Conservation (phyloP, 2,797 vertebrate species). For the Enteromius unitaeniatus region DNA sequence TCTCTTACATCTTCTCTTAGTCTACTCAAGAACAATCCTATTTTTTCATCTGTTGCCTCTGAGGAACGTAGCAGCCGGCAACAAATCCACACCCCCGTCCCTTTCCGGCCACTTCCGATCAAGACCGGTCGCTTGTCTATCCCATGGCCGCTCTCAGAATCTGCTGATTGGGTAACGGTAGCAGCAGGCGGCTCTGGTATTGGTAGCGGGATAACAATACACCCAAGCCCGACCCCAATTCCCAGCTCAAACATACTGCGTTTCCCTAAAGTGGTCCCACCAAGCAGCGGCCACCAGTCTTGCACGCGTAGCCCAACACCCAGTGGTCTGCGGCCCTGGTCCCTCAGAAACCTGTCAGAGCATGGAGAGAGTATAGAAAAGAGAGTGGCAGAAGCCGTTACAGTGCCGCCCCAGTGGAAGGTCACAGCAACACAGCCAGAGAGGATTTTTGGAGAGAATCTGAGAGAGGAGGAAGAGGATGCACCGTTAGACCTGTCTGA, state of each 20-base stretch:
- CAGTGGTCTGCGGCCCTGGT: neutral
- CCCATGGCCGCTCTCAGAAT: slow-evolving; percentile 70
- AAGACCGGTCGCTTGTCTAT: slow-evolving; percentile 61
- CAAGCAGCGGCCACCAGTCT: slow-evolving; percentile 48
- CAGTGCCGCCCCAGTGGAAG: neutral
- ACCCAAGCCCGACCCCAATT: slow-evolving; percentile 45
- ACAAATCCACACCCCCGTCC: slow-evolving; percentile 69
- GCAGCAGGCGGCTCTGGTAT: slow-evolving; percentile 29
- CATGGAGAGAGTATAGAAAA: slow-evolving; percentile 46
- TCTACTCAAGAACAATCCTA: slow-evolving; percentile 48
- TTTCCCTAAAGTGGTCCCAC: slow-evolving; percentile 63
- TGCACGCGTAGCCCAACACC: slow-evolving; percentile 14
- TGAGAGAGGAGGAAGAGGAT: slow-evolving; percentile 62
- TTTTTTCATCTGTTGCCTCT: slow-evolving; percentile 44
- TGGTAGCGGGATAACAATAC: slow-evolving; percentile 41
- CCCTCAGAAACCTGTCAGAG: slow-evolving; percentile 58
- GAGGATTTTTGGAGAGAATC: slow-evolving; percentile 60
- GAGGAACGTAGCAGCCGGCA: slow-evolving; percentile 65
- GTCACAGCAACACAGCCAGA: slow-evolving; percentile 39
- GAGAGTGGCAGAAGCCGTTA: slow-evolving; percentile 59
- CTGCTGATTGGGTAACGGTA: slow-evolving; percentile 69
- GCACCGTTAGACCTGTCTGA: slow-evolving; percentile 80
- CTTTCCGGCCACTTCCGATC: slow-evolving; percentile 74
- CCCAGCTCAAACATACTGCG: slow-evolving; percentile 50
- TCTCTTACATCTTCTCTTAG: slow-evolving; percentile 40